Evolutionary conservation across 1,140 invertebrate genomes (phyloP).

Genomic region (Zophobas morio): DNA sequence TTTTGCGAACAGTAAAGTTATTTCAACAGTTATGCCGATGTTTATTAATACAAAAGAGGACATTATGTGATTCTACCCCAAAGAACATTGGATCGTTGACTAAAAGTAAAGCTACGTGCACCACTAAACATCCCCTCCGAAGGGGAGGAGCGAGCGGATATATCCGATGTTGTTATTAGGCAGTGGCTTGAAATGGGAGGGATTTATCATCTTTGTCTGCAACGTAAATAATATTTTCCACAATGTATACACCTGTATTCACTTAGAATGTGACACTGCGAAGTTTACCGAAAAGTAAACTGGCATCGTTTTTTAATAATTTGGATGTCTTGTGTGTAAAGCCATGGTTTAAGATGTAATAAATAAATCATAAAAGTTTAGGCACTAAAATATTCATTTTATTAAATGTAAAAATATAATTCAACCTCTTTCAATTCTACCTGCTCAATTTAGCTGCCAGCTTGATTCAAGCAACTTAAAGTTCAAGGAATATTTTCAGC

Average conservation of each 20-base stretch:
- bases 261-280: slow-evolving; percentile 59
- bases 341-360: slow-evolving; percentile 62
- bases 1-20: no score
- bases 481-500: no score
- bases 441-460: no score
- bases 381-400: no score
- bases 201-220: slow-evolving; percentile 64
- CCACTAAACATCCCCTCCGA: slow-evolving; percentile 32
- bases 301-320: slow-evolving; percentile 56
- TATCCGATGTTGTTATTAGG: slow-evolving; percentile 64
- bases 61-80: no score
- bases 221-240: slow-evolving; percentile 68
- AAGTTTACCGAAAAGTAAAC: neutral
- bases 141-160: slow-evolving; percentile 55
- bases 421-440: no score
- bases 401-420: no score
- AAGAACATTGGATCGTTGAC: neutral
- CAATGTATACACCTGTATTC: slow-evolving; percentile 67
- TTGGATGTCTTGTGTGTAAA: slow-evolving; percentile 62
- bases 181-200: slow-evolving; percentile 65
- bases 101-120: slow-evolving; percentile 19
- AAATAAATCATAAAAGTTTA: no score
- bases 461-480: no score
- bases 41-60: no score
- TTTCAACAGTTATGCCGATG: no score